phyloP scores from a whole-genome alignment of 2,113 vertebrate genomes.

The Anarhynchus alexandrinus region DNA sequence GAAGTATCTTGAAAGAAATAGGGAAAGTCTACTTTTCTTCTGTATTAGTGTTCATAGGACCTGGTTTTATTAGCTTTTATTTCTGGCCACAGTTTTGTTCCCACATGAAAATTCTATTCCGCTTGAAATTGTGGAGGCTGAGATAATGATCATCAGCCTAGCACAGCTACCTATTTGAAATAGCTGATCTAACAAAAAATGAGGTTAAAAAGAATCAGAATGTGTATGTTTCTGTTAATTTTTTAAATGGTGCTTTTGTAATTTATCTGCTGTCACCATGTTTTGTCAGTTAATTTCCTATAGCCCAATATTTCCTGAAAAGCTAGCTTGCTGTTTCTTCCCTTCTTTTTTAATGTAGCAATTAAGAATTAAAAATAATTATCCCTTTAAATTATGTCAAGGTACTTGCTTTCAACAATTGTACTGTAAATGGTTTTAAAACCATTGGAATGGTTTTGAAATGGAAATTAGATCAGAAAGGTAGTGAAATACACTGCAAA shows the following conservation, averaged over 20 bases:
- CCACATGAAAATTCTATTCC: not conserved
- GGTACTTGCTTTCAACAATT: not conserved
- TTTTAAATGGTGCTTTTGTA: not conserved
- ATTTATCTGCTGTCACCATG: not conserved
- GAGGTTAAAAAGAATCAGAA: not conserved
- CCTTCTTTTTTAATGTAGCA: not conserved
- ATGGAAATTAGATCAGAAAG: not conserved
- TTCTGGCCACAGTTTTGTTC: not conserved
- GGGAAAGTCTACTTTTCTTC: not conserved
- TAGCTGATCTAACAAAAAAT: not conserved
- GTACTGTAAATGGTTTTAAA: not conserved
- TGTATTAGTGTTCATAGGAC: not conserved
- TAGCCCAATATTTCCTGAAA: not conserved
- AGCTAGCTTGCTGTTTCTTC: not conserved
- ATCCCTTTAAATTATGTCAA: not conserved
- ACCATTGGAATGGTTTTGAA: not conserved
- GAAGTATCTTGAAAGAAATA: not conserved
- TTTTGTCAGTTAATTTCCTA: not conserved
- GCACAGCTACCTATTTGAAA: not conserved
- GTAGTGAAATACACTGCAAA: not conserved
- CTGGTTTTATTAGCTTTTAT: not conserved
- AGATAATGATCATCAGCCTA: not conserved
- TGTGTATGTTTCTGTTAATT: not conserved
- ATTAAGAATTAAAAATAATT: not conserved
- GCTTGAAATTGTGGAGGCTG: not conserved